Evolutionary conservation across 2,888 invertebrate genomes (phyloP).

Genomic region (Palloptera scutellata): DNA sequence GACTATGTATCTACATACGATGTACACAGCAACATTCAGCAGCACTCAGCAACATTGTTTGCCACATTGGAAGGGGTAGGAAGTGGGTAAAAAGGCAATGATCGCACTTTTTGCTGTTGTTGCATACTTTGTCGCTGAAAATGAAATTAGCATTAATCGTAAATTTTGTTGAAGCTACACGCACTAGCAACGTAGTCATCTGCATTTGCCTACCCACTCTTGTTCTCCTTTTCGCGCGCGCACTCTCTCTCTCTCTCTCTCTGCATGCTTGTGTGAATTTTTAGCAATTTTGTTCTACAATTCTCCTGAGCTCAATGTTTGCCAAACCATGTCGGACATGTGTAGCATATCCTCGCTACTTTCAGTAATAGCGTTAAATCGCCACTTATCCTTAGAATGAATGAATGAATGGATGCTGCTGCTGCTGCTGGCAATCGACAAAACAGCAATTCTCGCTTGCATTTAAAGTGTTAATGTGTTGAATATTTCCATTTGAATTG

Average conservation of each 20-base stretch:
- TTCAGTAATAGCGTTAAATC: constrained; percentile 10
- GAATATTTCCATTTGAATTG: not conserved
- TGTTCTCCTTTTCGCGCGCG: too few relatives aligned
- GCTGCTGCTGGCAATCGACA: not conserved
- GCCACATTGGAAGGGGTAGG: too few relatives aligned
- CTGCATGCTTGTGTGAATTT: not conserved
- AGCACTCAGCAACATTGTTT: too few relatives aligned
- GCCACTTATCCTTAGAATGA: constrained; percentile 18
- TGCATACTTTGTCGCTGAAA: constrained; percentile 31
- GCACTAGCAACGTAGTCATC: not conserved
- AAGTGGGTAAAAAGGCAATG: too few relatives aligned
- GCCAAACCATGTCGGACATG: not conserved
- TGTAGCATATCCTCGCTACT: not conserved
- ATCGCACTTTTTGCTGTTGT: too few relatives aligned
- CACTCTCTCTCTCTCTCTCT: not conserved
- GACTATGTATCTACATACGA: too few relatives aligned
- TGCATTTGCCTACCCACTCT: constrained; percentile 5
- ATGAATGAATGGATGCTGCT: constrained; percentile 12
- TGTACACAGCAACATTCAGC: too few relatives aligned
- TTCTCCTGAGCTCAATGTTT: not conserved
- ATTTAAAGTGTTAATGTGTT: constrained; percentile 21
- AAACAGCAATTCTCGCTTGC: not conserved
- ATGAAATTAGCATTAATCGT: constrained; percentile 47
- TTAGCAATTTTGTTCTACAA: not conserved
- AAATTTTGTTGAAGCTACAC: constrained; percentile 31